Conservation (phyloP, 1,140 invertebrate species). For the Heliconius eleuchia region DNA sequence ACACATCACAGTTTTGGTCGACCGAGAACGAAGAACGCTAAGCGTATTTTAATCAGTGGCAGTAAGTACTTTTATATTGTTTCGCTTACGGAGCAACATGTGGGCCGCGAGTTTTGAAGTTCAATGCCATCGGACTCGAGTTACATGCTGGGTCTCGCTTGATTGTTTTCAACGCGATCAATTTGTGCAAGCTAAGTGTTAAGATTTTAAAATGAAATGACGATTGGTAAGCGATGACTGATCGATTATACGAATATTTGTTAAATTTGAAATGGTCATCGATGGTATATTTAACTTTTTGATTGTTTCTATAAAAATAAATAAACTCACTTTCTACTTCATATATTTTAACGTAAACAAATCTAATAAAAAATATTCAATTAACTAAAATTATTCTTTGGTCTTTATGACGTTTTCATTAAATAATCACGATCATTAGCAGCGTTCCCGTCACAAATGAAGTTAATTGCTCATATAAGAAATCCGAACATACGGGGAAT, state of each 20-base stretch:
- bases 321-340: neutral
- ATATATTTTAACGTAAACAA: neutral
- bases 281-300: too few relatives aligned
- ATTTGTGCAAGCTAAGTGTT: conserved; percentile 49
- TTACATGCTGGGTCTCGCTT: conserved; percentile 57
- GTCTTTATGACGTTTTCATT: neutral
- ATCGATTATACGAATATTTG: neutral
- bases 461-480: neutral
- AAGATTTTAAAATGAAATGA: neutral
- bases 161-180: conserved; percentile 58
- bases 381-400: neutral
- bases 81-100: conserved; percentile 22
- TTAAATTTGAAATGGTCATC: neutral
- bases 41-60: conserved; percentile 49
- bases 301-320: neutral
- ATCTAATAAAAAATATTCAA: neutral
- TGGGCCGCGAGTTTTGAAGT: conserved; percentile 55
- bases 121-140: conserved; percentile 62
- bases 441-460: neutral
- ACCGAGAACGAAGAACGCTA: conserved; percentile 68
- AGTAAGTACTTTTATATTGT: conserved; percentile 27
- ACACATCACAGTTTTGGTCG: conserved; percentile 60
- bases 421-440: neutral
- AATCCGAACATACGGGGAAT: neutral
- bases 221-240: neutral